Base-by-base conservation (phyloP, 2,113 vertebrate species). In the Coregonus clupeaformis region DNA sequence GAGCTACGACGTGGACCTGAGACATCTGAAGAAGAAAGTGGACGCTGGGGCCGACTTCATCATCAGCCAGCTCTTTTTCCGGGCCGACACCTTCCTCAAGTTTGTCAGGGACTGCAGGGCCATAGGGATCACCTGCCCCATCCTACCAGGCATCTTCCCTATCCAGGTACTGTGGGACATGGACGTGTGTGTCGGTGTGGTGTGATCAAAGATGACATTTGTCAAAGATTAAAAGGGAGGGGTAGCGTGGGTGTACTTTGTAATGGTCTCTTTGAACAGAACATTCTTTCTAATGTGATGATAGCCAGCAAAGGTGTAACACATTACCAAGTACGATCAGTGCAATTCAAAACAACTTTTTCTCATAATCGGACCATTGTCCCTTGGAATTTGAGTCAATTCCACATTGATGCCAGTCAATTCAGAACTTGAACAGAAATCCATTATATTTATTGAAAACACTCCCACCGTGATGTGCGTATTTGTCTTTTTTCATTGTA, bases 31-130 rank as follows among this genome's bases (percentile, higher is more conserved):
- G 88, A 95, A 97, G 83, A 99, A 99, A 80, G 95, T 98, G 6
- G 92, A 93, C 0, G 96, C 96, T 0, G 98, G 98, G 2, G 95
- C 97, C 0, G 94, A 97, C 87, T 99, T 98, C 67, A 84, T 99
- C 72, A 95, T 99, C 85, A 97, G 95, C 0, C 98, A 99, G 89
- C 94, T 99, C 12, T 99, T 99, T 85, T 99, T 99, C 82, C 87
- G 91, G 60, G 90, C 95, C 0, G 92, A 95, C 73, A 94, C 95
- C 0, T 99, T 98, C 82, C 87, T 98, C 30, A 92, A 71, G 47
- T 99, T 99, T 52, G 59, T 96, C 57, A 93, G 91, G 72, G 97
- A 98, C 85, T 99, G 97, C 84, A 90, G 94, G 22, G 87, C 89
- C 0, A 89, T 95, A 0, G 98, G 97, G 32, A 96, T 99, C 86